Conservation (phyloP, 1,140 invertebrate genomes). For the Pseudoatta argentina region DNA sequence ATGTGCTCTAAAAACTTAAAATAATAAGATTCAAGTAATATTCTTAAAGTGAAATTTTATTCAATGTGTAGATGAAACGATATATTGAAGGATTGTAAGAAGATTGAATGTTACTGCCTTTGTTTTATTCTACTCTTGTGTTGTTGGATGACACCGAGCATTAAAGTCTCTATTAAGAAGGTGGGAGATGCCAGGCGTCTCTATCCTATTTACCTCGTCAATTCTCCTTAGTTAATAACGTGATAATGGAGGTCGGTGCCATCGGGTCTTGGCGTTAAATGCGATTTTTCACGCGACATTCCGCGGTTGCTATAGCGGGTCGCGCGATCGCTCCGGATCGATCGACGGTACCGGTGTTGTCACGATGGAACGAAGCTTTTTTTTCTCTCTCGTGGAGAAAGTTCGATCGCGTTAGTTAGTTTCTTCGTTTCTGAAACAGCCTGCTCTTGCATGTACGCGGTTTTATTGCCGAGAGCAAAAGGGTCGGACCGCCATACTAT, state of each 20-base stretch:
- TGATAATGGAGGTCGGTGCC: constrained; percentile 33
- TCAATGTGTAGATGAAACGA: neutral
- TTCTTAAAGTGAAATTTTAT: neutral
- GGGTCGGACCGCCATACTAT: neutral
- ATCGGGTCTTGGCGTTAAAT: neutral
- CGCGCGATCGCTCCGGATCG: constrained; percentile 18
- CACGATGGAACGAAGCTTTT: neutral
- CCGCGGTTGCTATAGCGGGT: neutral
- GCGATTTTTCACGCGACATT: constrained; percentile 22
- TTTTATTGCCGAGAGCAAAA: constrained; percentile 28
- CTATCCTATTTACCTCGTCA: constrained; percentile 10
- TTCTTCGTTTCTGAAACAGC: constrained; percentile 1
- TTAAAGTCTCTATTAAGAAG: constrained; percentile 62
- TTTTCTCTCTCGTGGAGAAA: constrained; percentile 23
- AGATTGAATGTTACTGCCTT: neutral
- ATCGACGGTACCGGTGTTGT: constrained; percentile 17
- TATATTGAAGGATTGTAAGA: neutral
- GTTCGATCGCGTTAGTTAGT: constrained; percentile 19
- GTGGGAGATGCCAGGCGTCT: neutral
- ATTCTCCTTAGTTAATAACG: constrained; percentile 36
- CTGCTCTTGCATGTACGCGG: neutral
- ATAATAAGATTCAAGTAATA: neutral
- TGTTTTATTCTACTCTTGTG: constrained; percentile 2
- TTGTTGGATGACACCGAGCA: constrained; percentile 21
- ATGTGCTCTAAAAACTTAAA: neutral